Evolutionary conservation across 1,140 invertebrate genomes (phyloP).

Genomic region (Nylanderia fulva): DNA sequence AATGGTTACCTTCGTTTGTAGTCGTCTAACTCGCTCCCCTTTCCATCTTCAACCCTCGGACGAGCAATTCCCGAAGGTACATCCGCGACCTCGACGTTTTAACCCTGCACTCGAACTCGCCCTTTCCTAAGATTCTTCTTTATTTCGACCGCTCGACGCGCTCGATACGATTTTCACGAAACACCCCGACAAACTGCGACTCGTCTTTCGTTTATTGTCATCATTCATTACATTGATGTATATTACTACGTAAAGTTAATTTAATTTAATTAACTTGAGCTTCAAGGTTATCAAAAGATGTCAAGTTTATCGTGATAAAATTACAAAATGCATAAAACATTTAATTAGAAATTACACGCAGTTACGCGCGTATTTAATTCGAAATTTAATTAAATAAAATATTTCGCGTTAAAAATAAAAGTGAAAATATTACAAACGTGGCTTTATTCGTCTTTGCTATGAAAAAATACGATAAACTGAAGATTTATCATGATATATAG

Average conservation of each 20-base stretch:
- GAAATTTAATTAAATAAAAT: neutral
- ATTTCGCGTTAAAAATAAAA: no score
- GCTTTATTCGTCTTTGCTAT: neutral
- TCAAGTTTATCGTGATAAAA: neutral
- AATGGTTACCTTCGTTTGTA: slow-evolving; percentile 38
- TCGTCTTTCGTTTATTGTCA: slow-evolving; percentile 51
- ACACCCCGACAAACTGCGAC: neutral
- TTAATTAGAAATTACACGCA: neutral
- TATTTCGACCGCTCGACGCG: slow-evolving; percentile 42
- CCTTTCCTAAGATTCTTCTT: slow-evolving; percentile 25
- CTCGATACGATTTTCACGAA: slow-evolving; percentile 62
- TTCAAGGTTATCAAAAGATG: neutral
- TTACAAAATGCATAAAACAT: neutral
- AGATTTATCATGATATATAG: neutral
- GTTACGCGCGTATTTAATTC: no score
- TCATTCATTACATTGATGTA: slow-evolving; percentile 44
- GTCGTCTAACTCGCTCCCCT: slow-evolving; percentile 9
- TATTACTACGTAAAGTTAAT: neutral
- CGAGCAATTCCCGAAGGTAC: slow-evolving; percentile 35
- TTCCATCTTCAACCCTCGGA: neutral
- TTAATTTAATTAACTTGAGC: neutral
- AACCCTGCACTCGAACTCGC: slow-evolving; percentile 38
- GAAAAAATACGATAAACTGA: neutral
- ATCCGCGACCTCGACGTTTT: slow-evolving; percentile 34
- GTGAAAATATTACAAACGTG: neutral